Conservation (phyloP, 2,888 invertebrate species). For the Listrodromus nycthemerus region DNA sequence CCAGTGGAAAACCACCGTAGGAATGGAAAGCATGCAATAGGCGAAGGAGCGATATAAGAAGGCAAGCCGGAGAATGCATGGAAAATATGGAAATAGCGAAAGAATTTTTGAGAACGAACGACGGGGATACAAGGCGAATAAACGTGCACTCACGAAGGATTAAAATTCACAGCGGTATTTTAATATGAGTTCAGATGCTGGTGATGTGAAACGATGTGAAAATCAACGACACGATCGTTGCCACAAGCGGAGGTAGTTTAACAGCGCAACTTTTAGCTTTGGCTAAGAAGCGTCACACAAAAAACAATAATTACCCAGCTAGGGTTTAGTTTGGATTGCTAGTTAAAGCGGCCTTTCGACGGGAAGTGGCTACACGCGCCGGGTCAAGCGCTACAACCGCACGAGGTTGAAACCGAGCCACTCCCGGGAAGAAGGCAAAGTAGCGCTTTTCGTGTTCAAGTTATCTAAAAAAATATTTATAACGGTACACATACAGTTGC, state of each 20-base stretch:
- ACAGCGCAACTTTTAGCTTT: too few species aligned
- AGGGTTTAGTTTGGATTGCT: neutral
- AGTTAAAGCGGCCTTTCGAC: too few species aligned
- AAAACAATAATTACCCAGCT: neutral
- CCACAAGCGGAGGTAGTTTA: neutral
- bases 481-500: constrained; percentile 21
- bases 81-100: constrained; percentile 22
- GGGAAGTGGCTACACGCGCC: too few species aligned
- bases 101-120: constrained; percentile 18
- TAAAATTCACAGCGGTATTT: constrained; percentile 20
- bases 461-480: constrained; percentile 12
- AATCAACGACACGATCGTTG: neutral
- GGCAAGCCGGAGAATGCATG: constrained; percentile 46
- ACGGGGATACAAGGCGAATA: constrained; percentile 5
- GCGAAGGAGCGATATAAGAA: constrained; percentile 42
- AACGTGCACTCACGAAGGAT: neutral
- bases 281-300: neutral
- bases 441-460: too few species aligned
- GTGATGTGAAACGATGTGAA: neutral
- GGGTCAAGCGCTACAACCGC: too few species aligned
- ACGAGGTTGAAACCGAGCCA: too few species aligned
- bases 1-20: constrained; percentile 21
- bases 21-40: constrained; percentile 48
- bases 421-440: too few species aligned
- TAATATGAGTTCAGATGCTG: neutral